Evolutionary conservation across 2,113 vertebrate species (phyloP).

Genomic region (Rhinoderma darwinii): DNA sequence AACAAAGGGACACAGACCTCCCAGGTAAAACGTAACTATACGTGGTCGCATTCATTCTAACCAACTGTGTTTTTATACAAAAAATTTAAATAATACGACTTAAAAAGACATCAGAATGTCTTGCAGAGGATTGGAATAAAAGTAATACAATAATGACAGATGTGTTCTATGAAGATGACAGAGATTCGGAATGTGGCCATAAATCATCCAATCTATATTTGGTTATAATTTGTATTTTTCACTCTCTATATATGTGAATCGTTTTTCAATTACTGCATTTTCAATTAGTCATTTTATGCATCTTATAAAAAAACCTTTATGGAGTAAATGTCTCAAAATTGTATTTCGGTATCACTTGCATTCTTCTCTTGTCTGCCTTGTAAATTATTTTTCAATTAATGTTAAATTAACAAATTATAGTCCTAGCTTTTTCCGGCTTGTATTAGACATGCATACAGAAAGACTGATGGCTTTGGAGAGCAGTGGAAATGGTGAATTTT

Average conservation of each 20-base stretch:
- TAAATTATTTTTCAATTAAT: conserved; percentile 30
- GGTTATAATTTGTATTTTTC: background rate
- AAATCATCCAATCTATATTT: conserved; percentile 10
- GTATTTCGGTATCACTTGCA: conserved; percentile 19
- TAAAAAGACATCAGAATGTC: background rate
- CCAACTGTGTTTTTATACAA: background rate
- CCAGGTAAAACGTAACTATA: too few relatives aligned
- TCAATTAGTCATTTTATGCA: conserved; percentile 12
- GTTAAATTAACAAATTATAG: conserved; percentile 32
- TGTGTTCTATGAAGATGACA: background rate
- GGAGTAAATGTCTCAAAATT: conserved; percentile 20
- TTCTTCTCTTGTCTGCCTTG: conserved; percentile 12
- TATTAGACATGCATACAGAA: background rate
- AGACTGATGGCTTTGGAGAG: background rate
- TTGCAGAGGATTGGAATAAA: background rate
- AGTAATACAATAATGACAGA: background rate
- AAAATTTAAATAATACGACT: background rate
- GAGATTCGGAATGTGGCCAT: background rate
- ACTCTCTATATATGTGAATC: background rate
- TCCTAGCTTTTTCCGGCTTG: background rate
- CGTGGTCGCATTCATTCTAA: too few relatives aligned
- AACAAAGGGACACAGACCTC: too few relatives aligned
- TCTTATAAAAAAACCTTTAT: conserved; percentile 14
- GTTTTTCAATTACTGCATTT: conserved; percentile 20
- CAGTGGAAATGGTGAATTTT: background rate